Base-by-base conservation (phyloP, 1,140 invertebrate species). In the Pentalonia nigronervosa region DNA sequence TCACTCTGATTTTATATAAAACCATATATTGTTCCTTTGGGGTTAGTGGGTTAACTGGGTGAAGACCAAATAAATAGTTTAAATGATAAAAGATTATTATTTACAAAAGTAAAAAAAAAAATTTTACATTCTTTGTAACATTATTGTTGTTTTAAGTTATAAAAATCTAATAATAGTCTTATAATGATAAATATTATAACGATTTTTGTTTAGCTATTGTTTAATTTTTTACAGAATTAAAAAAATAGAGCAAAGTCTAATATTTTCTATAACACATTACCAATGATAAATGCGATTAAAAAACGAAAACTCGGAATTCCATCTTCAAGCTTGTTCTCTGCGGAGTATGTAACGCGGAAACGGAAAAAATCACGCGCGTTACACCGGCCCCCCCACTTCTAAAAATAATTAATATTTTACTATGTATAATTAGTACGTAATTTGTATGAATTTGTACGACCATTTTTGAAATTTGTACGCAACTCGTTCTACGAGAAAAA, bases 41-140 rank as follows among this genome's bases (percentile, higher is more conserved):
- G 83, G 83, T 84, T 84, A 84, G 83, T 84, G 83, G 83, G 83
- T 84, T 84, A 84, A 45, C 36, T 84, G 83, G 83, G 83, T 84
- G 45, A 84, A 84, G 34, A 84, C 83, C 83, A 25, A 84, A 84
- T 30, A 84, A 4, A 81, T 81, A 36, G 21, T 45, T 41, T 23
- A 45, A 84, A 84, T 23, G 83, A 84, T 84, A 84, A 84, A 84
- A 84, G 83, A 84, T 84, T 41, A 84, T 25, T 34, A 83, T 36
- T 83, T 23, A 41, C 20, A 41, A 83, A 83, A 83, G 8, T 20
- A 83, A 83, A 83, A 81, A 83, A 41, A 7, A 23, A 36, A 84
- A 45, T 45, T 25, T n/a, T 76, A 76, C 30, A n/a, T 14, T 53
- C 21, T 76, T 76, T n/a, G 60, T 17, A 76, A 4, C 60, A 76